Conservation (phyloP, 2,113 vertebrate genomes). For the Cavia porcellus region DNA sequence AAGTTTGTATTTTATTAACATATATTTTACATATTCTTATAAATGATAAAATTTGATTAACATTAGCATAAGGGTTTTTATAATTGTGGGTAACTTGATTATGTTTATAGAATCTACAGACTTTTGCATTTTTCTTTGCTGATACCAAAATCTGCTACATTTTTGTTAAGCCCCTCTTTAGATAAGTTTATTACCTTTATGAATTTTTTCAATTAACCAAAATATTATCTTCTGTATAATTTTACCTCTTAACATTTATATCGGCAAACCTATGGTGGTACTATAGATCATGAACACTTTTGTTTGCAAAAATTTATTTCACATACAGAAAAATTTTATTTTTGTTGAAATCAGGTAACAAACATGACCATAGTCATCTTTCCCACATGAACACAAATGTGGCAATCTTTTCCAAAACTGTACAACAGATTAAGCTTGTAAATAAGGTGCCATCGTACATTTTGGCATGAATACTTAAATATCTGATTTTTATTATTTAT, state of each 20-base stretch:
- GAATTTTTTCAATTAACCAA: background rate
- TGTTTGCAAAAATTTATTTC: background rate
- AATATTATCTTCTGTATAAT: background rate
- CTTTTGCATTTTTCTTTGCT: constrained; percentile 21
- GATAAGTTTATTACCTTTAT: background rate
- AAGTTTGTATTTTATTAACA: background rate
- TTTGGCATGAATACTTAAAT: background rate
- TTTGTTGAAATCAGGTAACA: background rate
- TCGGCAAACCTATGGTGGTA: background rate
- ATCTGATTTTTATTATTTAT: background rate
- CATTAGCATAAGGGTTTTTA: background rate
- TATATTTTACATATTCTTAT: background rate
- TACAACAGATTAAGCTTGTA: background rate
- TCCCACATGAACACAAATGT: background rate
- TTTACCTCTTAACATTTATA: background rate
- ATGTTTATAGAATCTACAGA: background rate
- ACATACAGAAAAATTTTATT: background rate
- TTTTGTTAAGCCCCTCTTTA: background rate
- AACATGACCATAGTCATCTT: background rate
- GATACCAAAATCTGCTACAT: background rate
- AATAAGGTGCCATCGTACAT: background rate
- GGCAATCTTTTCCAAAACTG: background rate
- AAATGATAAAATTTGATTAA: background rate
- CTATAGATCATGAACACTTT: background rate
- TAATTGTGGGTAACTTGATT: background rate